Percentiles rank a stretch among this genome's conserved stretches.
These are phyloP conservation scores for Oscheius sp. DNA, from an alignment of 2,888 invertebrate genomes.

Conservation along the genomic window DNA sequence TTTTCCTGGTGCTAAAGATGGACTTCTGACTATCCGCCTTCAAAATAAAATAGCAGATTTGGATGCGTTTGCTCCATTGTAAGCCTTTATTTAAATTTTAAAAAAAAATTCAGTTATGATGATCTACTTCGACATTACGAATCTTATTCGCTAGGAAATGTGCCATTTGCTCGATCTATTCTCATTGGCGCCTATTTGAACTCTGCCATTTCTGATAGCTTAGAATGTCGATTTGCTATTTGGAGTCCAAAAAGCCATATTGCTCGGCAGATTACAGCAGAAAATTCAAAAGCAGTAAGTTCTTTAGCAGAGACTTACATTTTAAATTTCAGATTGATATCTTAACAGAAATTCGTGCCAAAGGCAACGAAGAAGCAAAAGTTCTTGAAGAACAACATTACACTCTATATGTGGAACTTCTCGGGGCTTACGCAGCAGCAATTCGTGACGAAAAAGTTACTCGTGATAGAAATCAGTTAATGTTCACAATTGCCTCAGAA, in stretches of 20 bases:
- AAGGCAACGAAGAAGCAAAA: conserved; percentile 27
- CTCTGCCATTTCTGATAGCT: conserved; percentile 37
- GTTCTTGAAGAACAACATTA: conserved; percentile 49
- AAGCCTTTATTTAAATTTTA: conserved; percentile 7
- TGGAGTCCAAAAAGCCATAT: conserved; percentile 55
- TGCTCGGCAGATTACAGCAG: conserved; percentile 56
- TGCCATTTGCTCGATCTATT: conserved; percentile 43
- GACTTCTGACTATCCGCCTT: conserved; percentile 48
- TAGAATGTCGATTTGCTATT: conserved; percentile 45
- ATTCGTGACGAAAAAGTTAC: conserved; percentile 52
- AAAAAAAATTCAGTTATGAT: conserved; percentile 49
- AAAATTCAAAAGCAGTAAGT: conserved; percentile 25
- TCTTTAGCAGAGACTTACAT: neutral
- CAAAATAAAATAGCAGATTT: conserved; percentile 53
- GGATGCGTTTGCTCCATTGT: conserved; percentile 67
- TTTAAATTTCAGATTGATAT: conserved; percentile 26
- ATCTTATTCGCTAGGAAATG: conserved; percentile 54
- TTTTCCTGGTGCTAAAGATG: conserved; percentile 35
- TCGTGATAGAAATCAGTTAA: conserved; percentile 49
- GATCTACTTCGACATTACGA: conserved; percentile 58
- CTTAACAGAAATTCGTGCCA: conserved; percentile 37
- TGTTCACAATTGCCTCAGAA: conserved; percentile 54
- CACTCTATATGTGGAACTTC: conserved; percentile 48
- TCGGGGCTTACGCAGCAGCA: conserved; percentile 54
- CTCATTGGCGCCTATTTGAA: conserved; percentile 49